Base-by-base conservation (phyloP, 2,113 vertebrate genomes). In the Eretmodus cyanostictus region DNA sequence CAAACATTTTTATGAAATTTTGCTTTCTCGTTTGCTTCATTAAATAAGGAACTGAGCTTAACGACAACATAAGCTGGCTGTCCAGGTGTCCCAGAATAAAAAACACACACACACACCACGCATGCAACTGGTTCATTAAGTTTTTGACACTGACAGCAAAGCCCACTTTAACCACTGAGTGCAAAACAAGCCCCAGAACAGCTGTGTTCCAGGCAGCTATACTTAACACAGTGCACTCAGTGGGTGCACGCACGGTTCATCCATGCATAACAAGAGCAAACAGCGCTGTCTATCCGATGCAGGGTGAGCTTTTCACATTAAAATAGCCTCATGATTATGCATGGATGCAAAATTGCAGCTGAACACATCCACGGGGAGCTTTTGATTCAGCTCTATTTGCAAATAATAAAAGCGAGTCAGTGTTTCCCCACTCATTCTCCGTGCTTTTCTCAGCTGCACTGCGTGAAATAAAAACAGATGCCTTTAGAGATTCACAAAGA, bases 311-410 rank as follows among this genome's bases (percentile, higher is more conserved):
- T 90, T 91, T 92, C 78, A 81, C 88, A 90, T 89, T 51, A 85
- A 91, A 93, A 91, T 81, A 59, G 10, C 89, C 84, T 91, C 87
- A 80, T 93, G 87, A 73, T 86, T 88, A 89, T 92, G 49, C 81
- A 91, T 82, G 83, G 42, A 11, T 80, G 85, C 55, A 47, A 73
- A 91, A 51, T 8, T 83, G 86, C 87, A 57, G 88, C 51, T 87
- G 89, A 86, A 24, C 81, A 38, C 11, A 80, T 66, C 81, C 9
- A 71, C 31, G 2, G 86, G 79, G 45, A 86, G 87, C 79, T 49
- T 89, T 59, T 86, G 54, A 91, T 80, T 87, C 68, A 24, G 82
- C 51, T 22, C 68, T 83, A 57, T 83, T 85, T 81, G 54, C 13
- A 79, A 86, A 85, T 76, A 19, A 71, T 78, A 63, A 61, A 76